These are phyloP conservation scores for Steatocranus sp. DNA, from an alignment of 2,797 vertebrate genomes.

Conservation along the genomic window DNA sequence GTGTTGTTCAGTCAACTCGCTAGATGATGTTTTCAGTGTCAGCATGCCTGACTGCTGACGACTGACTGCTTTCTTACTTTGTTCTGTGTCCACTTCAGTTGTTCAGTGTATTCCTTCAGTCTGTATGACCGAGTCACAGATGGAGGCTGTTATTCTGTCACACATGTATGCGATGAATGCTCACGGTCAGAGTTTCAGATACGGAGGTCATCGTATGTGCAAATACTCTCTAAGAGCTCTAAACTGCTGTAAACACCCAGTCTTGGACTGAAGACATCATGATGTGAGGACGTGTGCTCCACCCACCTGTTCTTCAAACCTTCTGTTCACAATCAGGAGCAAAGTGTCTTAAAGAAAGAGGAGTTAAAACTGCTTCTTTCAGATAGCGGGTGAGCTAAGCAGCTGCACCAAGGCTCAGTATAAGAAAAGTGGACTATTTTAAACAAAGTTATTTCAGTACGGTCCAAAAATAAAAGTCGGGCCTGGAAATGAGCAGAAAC, in stretches of 20 bases:
- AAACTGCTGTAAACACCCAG: background rate
- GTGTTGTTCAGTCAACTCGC: conserved; percentile 5
- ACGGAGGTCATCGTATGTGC: accelerated
- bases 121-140: background rate
- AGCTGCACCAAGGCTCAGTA: accelerated
- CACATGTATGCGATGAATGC: accelerated
- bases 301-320: background rate
- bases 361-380: background rate
- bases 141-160: background rate
- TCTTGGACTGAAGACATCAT: background rate
- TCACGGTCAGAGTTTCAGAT: background rate
- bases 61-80: background rate
- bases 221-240: background rate
- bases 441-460: background rate
- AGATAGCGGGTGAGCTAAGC: background rate
- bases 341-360: background rate
- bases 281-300: background rate
- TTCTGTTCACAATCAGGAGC: background rate
- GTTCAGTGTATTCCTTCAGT: background rate
- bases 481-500: background rate
- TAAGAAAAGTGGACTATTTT: background rate
- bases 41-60: conserved; percentile 29
- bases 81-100: background rate
- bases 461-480: background rate
- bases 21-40: conserved; percentile 13